Evolutionary conservation across 2,888 invertebrate species (phyloP).

Genomic region (Auanema sp.): DNA sequence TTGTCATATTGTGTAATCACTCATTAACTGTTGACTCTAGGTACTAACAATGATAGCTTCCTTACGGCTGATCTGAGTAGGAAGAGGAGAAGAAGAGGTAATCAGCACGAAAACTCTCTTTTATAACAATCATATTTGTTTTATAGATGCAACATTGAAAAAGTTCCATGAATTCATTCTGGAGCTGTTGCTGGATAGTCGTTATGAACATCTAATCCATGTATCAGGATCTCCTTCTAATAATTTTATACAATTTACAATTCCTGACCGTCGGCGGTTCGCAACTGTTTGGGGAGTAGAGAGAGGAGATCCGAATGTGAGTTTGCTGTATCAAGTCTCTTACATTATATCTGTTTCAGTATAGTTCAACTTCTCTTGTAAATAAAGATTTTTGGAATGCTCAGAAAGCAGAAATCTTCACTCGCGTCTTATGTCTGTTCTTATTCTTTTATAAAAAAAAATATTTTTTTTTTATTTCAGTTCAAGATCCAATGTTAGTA

Average conservation of each 20-base stretch:
- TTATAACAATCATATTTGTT: too few relatives aligned
- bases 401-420: background rate
- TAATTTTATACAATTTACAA: background rate
- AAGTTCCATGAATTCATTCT: conserved; percentile 5
- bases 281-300: background rate
- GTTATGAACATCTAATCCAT: background rate
- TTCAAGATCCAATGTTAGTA: background rate
- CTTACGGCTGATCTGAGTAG: too few relatives aligned
- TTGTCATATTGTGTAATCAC: too few relatives aligned
- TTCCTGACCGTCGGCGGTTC: background rate
- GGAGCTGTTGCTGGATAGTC: background rate
- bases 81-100: too few relatives aligned
- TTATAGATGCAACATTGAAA: background rate
- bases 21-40: too few relatives aligned
- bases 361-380: background rate
- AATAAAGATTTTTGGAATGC: conserved; percentile 5
- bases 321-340: background rate
- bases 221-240: background rate
- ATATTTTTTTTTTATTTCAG: background rate
- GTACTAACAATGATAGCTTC: too few relatives aligned
- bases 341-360: background rate
- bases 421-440: background rate
- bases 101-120: too few relatives aligned
- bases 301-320: background rate
- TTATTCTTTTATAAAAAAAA: too few relatives aligned